These are phyloP conservation scores for Macaca nemestrina DNA, from an alignment of 2,113 vertebrate species.

Conservation along the genomic window DNA sequence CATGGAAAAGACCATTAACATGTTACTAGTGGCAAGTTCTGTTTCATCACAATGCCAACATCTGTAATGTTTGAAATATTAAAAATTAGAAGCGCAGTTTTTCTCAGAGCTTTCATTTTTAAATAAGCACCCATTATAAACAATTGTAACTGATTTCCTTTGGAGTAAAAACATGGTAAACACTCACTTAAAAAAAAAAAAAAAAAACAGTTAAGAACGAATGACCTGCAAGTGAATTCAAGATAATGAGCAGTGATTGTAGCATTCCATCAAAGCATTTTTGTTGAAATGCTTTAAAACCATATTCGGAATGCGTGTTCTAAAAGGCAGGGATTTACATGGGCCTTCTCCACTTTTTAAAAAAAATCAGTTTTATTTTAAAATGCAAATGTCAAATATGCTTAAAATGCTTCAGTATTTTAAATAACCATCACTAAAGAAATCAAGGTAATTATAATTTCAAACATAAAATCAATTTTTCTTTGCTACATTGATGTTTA, in stretches of 20 bases:
- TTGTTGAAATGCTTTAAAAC: constrained; percentile 59
- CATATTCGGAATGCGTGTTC: constrained; percentile 8
- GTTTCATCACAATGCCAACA: constrained; percentile 36
- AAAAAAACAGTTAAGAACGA: constrained; percentile 27
- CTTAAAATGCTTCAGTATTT: constrained; percentile 48
- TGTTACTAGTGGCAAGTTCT: background rate
- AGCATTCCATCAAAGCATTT: constrained; percentile 44
- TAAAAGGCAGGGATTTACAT: constrained; percentile 11
- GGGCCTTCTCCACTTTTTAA: background rate
- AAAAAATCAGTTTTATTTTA: background rate
- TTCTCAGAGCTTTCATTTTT: constrained; percentile 50
- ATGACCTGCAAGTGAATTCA: constrained; percentile 61
- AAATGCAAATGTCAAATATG: background rate
- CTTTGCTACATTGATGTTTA: background rate
- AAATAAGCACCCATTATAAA: constrained; percentile 53
- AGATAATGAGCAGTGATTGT: constrained; percentile 50
- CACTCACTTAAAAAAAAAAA: background rate
- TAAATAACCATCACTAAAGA: constrained; percentile 15
- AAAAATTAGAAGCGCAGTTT: constrained; percentile 23
- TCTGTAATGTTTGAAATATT: constrained; percentile 51
- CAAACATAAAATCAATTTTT: constrained; percentile 40
- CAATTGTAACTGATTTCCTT: constrained; percentile 68
- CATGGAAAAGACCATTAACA: background rate
- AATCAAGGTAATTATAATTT: background rate
- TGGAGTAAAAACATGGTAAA: constrained; percentile 40